Evolutionary conservation across 2,888 invertebrate genomes (phyloP).

Genomic region (Heliconius hortense): DNA sequence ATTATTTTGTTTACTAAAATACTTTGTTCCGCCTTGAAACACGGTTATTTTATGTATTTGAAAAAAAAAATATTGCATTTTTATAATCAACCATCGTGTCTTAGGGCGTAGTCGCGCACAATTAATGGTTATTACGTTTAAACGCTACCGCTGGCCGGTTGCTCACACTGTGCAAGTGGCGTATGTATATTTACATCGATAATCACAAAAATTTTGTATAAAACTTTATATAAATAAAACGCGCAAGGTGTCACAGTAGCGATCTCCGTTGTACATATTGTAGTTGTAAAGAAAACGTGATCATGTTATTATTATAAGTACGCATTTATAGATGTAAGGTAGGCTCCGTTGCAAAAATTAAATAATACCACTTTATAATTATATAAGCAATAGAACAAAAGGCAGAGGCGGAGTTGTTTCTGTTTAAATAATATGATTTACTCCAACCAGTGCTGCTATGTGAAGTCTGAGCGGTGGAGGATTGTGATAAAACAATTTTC

Average conservation of each 20-base stretch:
- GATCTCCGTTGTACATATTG: slow-evolving; percentile 37
- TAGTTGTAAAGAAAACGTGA: slow-evolving; percentile 32
- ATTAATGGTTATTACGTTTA: slow-evolving; percentile 2
- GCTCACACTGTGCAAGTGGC: neutral
- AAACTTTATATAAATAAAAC: neutral
- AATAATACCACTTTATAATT: too few relatives aligned
- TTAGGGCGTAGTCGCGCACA: slow-evolving; percentile 22
- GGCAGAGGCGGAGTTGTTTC: neutral
- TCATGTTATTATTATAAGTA: slow-evolving; percentile 24
- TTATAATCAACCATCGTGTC: slow-evolving; percentile 7
- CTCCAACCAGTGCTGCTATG: slow-evolving; percentile 15
- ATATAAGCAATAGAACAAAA: neutral
- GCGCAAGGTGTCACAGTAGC: slow-evolving; percentile 26
- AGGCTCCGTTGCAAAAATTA: slow-evolving; percentile 22
- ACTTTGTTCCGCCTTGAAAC: slow-evolving; percentile 20
- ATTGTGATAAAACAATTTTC: neutral
- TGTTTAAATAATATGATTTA: neutral
- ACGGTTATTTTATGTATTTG: slow-evolving; percentile 7
- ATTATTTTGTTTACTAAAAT: slow-evolving; percentile 5
- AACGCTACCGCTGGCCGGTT: slow-evolving; percentile 17
- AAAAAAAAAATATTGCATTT: neutral
- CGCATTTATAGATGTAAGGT: slow-evolving; percentile 38
- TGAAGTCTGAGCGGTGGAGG: neutral
- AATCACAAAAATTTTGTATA: slow-evolving; percentile 1
- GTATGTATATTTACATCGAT: slow-evolving; percentile 6